Conservation (phyloP, 2,888 invertebrate genomes). For the Lithophane leautieri region DNA sequence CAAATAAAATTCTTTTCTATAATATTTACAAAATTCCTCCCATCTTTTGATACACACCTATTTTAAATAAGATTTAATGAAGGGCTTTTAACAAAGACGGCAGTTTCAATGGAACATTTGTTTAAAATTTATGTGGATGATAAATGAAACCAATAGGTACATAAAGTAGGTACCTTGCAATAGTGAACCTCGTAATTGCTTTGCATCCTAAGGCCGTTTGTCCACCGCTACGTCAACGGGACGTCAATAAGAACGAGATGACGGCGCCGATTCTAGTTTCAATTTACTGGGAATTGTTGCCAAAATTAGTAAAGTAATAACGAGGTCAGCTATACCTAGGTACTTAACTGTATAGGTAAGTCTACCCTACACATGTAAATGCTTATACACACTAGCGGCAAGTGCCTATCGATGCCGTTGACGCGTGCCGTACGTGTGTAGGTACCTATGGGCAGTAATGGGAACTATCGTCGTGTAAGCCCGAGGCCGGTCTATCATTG, state of each 20-base stretch:
- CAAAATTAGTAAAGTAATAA: background rate
- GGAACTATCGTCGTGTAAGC: background rate
- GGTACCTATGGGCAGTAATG: too few relatives aligned
- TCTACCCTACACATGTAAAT: background rate
- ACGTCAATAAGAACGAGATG: too few relatives aligned
- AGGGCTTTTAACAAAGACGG: slow-evolving; percentile 45
- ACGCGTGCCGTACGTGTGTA: too few relatives aligned
- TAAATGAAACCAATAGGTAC: background rate
- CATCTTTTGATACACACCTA: slow-evolving; percentile 74
- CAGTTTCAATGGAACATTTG: slow-evolving; percentile 47
- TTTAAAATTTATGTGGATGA: background rate
- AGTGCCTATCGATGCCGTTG: too few relatives aligned
- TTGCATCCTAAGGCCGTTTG: background rate
- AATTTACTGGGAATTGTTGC: background rate
- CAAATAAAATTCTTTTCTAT: slow-evolving; percentile 85
- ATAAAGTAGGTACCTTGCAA: background rate
- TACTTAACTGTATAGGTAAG: background rate
- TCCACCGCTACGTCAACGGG: too few relatives aligned
- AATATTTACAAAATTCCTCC: slow-evolving; percentile 85
- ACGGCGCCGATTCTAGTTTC: background rate
- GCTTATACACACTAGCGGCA: too few relatives aligned
- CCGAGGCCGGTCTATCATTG: background rate
- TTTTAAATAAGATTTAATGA: slow-evolving; percentile 62
- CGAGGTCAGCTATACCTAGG: background rate
- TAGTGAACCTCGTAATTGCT: background rate